These are phyloP conservation scores for Argyrosomus regius DNA, from an alignment of 2,797 vertebrate genomes.

Conservation along the genomic window DNA sequence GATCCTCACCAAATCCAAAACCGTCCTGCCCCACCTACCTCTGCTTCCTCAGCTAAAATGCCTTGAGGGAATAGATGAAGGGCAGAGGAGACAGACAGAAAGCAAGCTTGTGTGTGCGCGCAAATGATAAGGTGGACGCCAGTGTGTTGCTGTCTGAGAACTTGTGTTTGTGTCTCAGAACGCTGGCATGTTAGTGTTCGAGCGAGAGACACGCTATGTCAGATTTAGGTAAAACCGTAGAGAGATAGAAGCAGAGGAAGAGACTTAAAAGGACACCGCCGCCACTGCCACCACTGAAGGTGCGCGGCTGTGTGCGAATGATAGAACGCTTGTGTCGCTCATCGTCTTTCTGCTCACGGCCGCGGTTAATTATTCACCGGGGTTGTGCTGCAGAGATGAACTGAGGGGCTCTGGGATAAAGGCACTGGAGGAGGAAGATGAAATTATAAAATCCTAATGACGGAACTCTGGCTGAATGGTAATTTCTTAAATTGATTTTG, in stretches of 20 bases:
- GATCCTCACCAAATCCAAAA: neutral
- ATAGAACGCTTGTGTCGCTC: constrained; percentile 69
- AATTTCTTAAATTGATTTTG: constrained; percentile 87
- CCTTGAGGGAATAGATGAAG: constrained; percentile 35
- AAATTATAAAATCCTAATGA: constrained; percentile 87
- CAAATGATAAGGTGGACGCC: constrained; percentile 35
- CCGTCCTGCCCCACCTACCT: constrained; percentile 14
- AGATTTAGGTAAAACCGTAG: constrained; percentile 46
- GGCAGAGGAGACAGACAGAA: constrained; percentile 48
- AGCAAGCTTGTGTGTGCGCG: constrained; percentile 39
- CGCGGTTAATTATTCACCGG: constrained; percentile 82
- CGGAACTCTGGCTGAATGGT: constrained; percentile 82
- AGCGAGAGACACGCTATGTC: constrained; percentile 48
- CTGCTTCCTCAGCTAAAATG: constrained; percentile 34
- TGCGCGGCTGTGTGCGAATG: constrained; percentile 66
- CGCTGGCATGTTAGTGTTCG: constrained; percentile 26
- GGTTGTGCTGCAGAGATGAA: constrained; percentile 83
- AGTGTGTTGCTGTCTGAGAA: neutral
- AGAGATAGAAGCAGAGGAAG: constrained; percentile 39
- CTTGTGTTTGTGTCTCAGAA: constrained; percentile 29
- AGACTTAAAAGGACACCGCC: constrained; percentile 45
- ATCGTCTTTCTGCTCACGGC: constrained; percentile 82
- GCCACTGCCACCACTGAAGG: constrained; percentile 39
- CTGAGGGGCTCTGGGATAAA: constrained; percentile 81
- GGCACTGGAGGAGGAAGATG: constrained; percentile 84